phyloP scores from a whole-genome alignment of 1,140 invertebrate genomes.

The Drosophila melanica region DNA sequence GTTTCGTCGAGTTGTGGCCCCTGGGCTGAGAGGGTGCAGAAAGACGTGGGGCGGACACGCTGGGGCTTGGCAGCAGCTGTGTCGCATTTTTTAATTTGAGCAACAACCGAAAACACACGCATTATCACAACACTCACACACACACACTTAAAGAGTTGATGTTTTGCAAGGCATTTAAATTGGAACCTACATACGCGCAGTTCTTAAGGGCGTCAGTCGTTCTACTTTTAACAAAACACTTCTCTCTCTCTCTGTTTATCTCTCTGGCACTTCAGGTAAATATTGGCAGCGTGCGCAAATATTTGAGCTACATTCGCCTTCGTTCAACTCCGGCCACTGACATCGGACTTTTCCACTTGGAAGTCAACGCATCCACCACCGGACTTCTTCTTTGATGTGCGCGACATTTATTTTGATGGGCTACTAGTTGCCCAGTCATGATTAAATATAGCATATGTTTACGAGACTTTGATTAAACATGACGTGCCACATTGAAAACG shows the following conservation, averaged over 20 bases:
- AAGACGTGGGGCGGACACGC: no score
- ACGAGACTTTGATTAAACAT: no score
- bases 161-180: conserved; percentile 1
- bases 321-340: conserved; percentile 27
- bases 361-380: conserved; percentile 39
- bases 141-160: conserved; percentile 24
- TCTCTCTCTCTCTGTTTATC: neutral
- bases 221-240: conserved; percentile 16
- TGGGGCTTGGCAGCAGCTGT: conserved; percentile 53
- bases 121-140: neutral
- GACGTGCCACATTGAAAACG: no score
- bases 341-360: conserved; percentile 55
- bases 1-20: conserved; percentile 47
- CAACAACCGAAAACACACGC: conserved; percentile 4
- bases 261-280: conserved; percentile 67
- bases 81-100: conserved; percentile 67
- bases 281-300: conserved; percentile 66
- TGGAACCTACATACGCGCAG: conserved; percentile 29
- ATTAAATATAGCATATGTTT: neutral
- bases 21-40: neutral
- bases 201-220: conserved; percentile 45
- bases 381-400: conserved; percentile 13
- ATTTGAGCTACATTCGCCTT: conserved; percentile 63
- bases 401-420: neutral
- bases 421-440: neutral